phyloP scores from a whole-genome alignment of 2,797 vertebrate species.

The Hoplostethus mediterraneus region DNA sequence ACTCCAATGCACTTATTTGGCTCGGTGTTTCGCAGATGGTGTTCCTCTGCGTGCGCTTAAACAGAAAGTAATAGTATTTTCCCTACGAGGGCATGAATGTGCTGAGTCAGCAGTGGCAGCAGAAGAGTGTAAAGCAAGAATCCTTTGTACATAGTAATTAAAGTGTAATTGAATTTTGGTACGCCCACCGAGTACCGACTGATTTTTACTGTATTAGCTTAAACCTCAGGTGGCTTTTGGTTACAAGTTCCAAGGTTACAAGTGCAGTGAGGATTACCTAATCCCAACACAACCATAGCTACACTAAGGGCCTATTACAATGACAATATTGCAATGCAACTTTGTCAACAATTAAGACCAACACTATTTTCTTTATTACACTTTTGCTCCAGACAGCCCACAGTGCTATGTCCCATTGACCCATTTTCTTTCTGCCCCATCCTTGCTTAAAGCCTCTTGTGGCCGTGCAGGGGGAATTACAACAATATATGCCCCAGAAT shows the following conservation, averaged over 20 bases:
- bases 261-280: conserved; percentile 8
- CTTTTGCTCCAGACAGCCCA: neutral
- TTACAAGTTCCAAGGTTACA: conserved; percentile 31
- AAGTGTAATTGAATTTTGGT: conserved; percentile 54
- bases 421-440: too few species aligned
- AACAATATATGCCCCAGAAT: too few species aligned
- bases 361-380: too few species aligned
- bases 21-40: neutral
- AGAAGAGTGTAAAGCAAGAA: conserved; percentile 1
- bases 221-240: conserved; percentile 41
- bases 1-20: neutral
- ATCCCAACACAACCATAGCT: conserved; percentile 29
- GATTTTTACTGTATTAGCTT: conserved; percentile 41
- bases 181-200: conserved; percentile 20
- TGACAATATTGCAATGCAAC: neutral
- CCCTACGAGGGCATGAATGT: too few species aligned
- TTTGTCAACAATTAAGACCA: conserved; percentile 14
- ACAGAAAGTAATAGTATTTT: neutral
- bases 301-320: conserved; percentile 3
- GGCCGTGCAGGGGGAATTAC: too few species aligned
- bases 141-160: conserved; percentile 54
- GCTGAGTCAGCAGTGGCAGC: conserved; percentile 41
- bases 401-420: neutral
- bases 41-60: conserved; percentile 12
- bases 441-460: too few species aligned